Evolutionary conservation across 2,888 invertebrate species (phyloP).

Genomic region (Nasonia oneida): DNA sequence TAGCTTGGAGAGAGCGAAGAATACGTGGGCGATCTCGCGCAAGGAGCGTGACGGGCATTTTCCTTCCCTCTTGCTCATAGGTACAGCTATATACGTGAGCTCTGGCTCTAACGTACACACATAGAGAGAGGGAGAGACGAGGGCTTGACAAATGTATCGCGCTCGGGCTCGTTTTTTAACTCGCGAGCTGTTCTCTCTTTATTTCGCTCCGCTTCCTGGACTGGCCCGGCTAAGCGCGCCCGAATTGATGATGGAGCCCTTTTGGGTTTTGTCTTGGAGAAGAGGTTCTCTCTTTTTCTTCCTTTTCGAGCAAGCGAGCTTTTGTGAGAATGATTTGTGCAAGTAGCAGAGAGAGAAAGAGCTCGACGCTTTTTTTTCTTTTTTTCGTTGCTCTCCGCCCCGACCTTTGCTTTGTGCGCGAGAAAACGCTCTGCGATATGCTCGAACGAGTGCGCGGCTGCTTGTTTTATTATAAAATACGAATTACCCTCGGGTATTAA

Average conservation of each 20-base stretch:
- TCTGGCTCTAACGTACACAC: not conserved
- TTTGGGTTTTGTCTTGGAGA: not conserved
- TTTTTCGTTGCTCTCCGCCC: too few species aligned
- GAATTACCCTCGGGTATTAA: too few species aligned
- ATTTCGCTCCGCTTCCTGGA: constrained; percentile 12
- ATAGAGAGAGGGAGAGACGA: too few species aligned
- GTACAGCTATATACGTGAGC: not conserved
- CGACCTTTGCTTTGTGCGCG: not conserved
- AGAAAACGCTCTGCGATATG: not conserved
- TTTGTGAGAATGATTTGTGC: not conserved
- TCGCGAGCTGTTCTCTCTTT: not conserved
- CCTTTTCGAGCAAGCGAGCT: not conserved
- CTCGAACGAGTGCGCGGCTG: too few species aligned
- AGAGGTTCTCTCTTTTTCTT: not conserved
- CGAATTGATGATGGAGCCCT: constrained; percentile 46
- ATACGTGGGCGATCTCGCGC: constrained; percentile 4
- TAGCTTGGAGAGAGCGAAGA: not conserved
- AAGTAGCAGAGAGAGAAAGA: not conserved
- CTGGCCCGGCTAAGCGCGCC: not conserved
- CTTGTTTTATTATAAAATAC: too few species aligned
- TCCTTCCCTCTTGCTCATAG: not conserved
- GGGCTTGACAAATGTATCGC: constrained; percentile 54
- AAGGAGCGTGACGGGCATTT: constrained; percentile 32
- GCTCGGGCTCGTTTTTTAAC: not conserved
- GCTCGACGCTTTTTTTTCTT: not conserved